Base-by-base conservation (phyloP, 1,140 invertebrate genomes). In the Drosophila mauritiana region DNA sequence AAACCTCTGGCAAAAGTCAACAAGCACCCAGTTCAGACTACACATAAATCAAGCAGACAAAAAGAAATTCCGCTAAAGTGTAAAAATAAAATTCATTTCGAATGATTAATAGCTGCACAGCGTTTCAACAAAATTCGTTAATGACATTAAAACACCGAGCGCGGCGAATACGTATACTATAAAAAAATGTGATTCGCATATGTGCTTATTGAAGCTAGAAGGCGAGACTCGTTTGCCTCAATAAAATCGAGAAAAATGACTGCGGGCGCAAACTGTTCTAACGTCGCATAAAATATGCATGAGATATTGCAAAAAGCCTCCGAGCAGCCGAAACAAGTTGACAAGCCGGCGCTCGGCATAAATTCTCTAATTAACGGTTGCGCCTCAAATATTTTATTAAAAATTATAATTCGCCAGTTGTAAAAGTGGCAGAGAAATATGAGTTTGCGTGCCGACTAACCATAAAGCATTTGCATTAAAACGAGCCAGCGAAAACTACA, bases 341-440 rank as follows among this genome's bases (percentile, higher is more conserved):
- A 89, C 84, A 89, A 88, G 84, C 59, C 67, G 65, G 77, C 75
- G 83, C 58, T 89, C 59, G 68, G 62, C 57, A 84, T 89, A 88
- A 88, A 83, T 88, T 89, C 53, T 52, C 84, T 89, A 88, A 88
- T 88, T 88, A 88, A 89, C 84, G 77, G 84, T 89, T 88, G 84
- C 73, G 73, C 84, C 80, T 79, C 53, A 80, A 80, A 83, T 77
- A 77, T 73, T 80, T 84, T 73, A 84, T 78, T 89, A 74, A 78
- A 81, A 74, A 86, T 86, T 86, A 74, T 75, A 78, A 78, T 78
- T 78, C 39, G 48, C 45, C 64, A 40, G 46, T 68, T 59, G 73
- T 77, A 75, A 88, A 85, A 88, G 78, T 72, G 72, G 65, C 54
- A 58, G 49, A 73, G 61, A 78, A 89, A 80, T 88, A 86, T 82